phyloP scores from a whole-genome alignment of 1,140 invertebrate species.

The Drosophila littoralis region DNA sequence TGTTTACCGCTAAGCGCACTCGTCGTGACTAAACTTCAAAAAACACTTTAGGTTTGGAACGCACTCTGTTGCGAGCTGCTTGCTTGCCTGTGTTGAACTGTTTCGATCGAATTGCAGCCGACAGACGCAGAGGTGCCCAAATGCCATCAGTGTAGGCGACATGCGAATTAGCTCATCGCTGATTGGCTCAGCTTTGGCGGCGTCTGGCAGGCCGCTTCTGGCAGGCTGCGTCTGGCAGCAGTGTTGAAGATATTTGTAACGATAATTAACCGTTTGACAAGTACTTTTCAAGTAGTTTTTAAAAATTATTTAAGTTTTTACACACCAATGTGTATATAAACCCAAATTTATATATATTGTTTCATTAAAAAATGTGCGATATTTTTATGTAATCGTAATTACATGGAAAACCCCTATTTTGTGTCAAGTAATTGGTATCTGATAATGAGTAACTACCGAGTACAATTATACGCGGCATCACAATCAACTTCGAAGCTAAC shows the following conservation, averaged over 20 bases:
- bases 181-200: constrained; percentile 56
- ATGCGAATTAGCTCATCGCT: constrained; percentile 27
- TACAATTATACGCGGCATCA: constrained; percentile 4
- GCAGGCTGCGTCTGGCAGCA: constrained; percentile 66
- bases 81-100: constrained; percentile 58
- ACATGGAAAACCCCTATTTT: background rate
- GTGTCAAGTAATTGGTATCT: background rate
- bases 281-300: background rate
- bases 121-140: constrained; percentile 27
- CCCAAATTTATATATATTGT: background rate
- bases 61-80: constrained; percentile 39
- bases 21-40: constrained; percentile 53
- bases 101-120: constrained; percentile 49
- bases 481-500: background rate
- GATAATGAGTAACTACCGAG: background rate
- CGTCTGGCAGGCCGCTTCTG: constrained; percentile 71
- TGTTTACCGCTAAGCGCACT: constrained; percentile 77
- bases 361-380: background rate
- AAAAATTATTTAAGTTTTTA: background rate
- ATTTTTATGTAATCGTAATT: background rate
- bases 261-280: background rate
- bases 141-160: constrained; percentile 39
- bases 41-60: constrained; percentile 27
- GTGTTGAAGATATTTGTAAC: constrained; percentile 30
- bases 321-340: background rate